Base-by-base conservation (phyloP, 2,888 invertebrate species). In the Microctonus hyperodae region DNA sequence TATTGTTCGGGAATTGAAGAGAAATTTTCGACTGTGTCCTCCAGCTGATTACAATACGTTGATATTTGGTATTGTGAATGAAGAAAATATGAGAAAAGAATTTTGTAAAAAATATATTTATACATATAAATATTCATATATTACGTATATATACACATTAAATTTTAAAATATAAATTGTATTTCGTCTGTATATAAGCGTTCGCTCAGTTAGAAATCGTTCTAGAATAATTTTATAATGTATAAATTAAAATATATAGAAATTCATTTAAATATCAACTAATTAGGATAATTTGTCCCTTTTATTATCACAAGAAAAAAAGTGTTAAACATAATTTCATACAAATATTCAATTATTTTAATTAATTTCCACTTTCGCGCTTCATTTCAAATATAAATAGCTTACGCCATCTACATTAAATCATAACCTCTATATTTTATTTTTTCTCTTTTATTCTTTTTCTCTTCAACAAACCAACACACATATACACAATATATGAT, bases 141-240 rank as follows among this genome's bases (percentile, higher is more conserved):
- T n/a, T n/a, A n/a, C n/a, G n/a, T n/a, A n/a, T n/a, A n/a, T n/a
- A n/a, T n/a, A n/a, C n/a, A n/a, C n/a, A n/a, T n/a, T n/a, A n/a
- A n/a, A n/a, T n/a, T n/a, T n/a, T n/a, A 20, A 22, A 22, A 48
- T 22, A 11, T 33, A 13, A 51, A 37, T 9, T 37, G 35, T 3
- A 61, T 22, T 61, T 53, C 37, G 16, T 53, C 28, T 62, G 53
- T 62, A 62, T 37, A 53, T 62, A 48, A 59, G 16, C 10, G 23
- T 31, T 16, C 16, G 31, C 23, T 58, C 33, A 22, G 22, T 40
- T 35, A 20, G 56, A 22, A 37, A 58, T 35, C 22, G 22, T 33
- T 20, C 23, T 59, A 59, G 20, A 59, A 33, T 59, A 16, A 44
- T 44, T 59, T 59, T 59, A 11, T 58, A 40, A 58, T 58, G 58